Evolutionary conservation across 2,888 invertebrate species (phyloP).

Genomic region (Zhuqinia jingwanae): DNA sequence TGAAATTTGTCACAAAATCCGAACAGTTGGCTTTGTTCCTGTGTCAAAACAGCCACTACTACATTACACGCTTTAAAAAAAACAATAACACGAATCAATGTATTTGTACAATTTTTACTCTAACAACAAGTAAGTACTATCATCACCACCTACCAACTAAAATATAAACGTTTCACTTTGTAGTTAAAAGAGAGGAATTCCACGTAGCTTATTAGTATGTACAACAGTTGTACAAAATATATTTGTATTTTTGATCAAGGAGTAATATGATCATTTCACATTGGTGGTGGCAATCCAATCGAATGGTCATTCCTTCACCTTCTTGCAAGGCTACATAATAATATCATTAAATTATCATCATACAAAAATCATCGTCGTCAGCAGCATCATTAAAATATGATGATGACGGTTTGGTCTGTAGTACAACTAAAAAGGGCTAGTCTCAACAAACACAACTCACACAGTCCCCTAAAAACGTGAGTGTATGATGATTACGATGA

Average conservation of each 20-base stretch:
- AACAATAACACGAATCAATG: neutral
- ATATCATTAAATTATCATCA: conserved; percentile 60
- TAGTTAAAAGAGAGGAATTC: too few species aligned
- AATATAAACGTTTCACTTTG: conserved; percentile 7
- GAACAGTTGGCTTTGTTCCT: too few species aligned
- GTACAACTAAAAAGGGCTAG: conserved; percentile 48
- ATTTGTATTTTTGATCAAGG: conserved; percentile 27
- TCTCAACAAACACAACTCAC: conserved; percentile 6
- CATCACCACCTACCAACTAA: conserved; percentile 17
- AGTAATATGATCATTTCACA: conserved; percentile 29
- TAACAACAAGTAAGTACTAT: conserved; percentile 3
- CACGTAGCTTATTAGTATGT: neutral
- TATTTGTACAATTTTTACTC: too few species aligned
- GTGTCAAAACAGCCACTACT: neutral
- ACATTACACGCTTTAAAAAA: neutral
- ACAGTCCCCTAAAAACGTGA: neutral
- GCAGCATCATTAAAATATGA: conserved; percentile 20
- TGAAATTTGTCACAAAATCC: too few species aligned
- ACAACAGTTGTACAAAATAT: conserved; percentile 17
- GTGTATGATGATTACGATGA: too few species aligned
- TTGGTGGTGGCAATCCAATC: conserved; percentile 53
- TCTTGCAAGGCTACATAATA: conserved; percentile 59
- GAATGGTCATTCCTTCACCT: conserved; percentile 69
- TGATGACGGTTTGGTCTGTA: conserved; percentile 38
- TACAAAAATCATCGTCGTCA: conserved; percentile 36